Evolutionary conservation across 2,888 invertebrate species (phyloP), one percentile per base, ranked within the genome.

Genomic region (Trypoxylon attenuatum): DNA sequence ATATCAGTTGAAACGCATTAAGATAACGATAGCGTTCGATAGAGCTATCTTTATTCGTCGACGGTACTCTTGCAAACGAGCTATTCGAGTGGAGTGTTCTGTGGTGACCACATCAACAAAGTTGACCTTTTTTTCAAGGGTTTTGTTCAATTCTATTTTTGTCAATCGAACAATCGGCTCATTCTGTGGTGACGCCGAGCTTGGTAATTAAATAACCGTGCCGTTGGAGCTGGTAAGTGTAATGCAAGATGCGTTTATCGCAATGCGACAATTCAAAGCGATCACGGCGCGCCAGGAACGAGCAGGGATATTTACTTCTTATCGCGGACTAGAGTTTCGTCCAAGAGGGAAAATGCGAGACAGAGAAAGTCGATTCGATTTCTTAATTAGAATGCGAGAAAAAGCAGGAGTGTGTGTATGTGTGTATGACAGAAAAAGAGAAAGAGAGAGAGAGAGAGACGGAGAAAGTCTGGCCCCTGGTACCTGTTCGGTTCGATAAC

Each of bases 401-500:
- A 23, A 22, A 45, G 53, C n/a, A n/a, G n/a, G n/a, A n/a, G n/a
- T n/a, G n/a, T n/a, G n/a, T n/a, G n/a, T n/a, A n/a, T n/a, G n/a
- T n/a, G n/a, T n/a, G n/a, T n/a, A n/a, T n/a, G n/a, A n/a, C n/a
- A 43, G 15, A 27, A 29, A 68, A 16, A 51, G 52, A 63, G 16
- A 54, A 42, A 49, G 33, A 51, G 53, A 56, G 62, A 59, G 52
- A 63, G 58, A 54, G 39, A 39, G 56, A 47, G 49, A 56, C 58
- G 19, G 56, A 57, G 68, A 68, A 50, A 68, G 71, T 65, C 55
- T 50, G 57, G 64, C 59, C 55, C 56, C 64, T 69, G 62, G 69
- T 76, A 71, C 62, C 62, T 69, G 63, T 74, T 69, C 60, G 57
- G 61, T 69, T 67, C 70, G 64, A 63, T 76, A 76, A 76, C 76